Conservation (phyloP, 2,888 invertebrate species). For the Drosophila paranaensis region DNA sequence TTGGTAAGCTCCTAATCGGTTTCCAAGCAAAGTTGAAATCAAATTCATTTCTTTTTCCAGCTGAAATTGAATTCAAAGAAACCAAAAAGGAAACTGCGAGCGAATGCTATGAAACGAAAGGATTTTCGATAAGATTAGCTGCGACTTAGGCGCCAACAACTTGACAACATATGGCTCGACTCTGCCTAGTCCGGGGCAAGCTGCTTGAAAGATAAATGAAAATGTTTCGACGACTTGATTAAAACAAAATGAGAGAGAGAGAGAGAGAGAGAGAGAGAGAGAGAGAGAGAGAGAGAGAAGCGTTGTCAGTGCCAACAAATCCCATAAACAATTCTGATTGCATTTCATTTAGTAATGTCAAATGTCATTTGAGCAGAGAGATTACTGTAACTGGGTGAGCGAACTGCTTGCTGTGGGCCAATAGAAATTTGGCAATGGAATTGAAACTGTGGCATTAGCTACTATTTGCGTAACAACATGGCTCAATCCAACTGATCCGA, state of each 20-base stretch:
- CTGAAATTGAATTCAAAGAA: not conserved
- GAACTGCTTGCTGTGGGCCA: constrained; percentile 25
- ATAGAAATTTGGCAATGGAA: constrained; percentile 10
- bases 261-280: too few relatives aligned
- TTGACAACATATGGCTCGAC: constrained; percentile 3
- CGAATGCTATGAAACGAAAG: not conserved
- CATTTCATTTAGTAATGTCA: constrained; percentile 29
- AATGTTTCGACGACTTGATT: constrained; percentile 15
- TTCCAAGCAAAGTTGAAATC: constrained; percentile 1
- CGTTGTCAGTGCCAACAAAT: constrained; percentile 29
- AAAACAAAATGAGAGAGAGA: not conserved
- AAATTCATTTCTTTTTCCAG: not conserved
- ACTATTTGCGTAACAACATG: constrained; percentile 32
- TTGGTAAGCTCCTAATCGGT: constrained; percentile 8
- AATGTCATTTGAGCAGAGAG: constrained; percentile 29
- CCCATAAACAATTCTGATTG: constrained; percentile 24
- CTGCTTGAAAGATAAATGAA: constrained; percentile 15
- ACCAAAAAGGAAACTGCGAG: not conserved
- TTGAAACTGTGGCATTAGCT: constrained; percentile 43
- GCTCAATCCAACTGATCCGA: constrained; percentile 31
- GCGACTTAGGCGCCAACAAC: constrained; percentile 12
- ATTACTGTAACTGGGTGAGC: constrained; percentile 16
- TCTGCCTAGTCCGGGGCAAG: not conserved
- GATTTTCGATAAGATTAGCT: constrained; percentile 7
- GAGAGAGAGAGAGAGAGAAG: too few relatives aligned